These are phyloP conservation scores for Phymatocera aterrima DNA, from an alignment of 2,888 invertebrate species.

Conservation along the genomic window DNA sequence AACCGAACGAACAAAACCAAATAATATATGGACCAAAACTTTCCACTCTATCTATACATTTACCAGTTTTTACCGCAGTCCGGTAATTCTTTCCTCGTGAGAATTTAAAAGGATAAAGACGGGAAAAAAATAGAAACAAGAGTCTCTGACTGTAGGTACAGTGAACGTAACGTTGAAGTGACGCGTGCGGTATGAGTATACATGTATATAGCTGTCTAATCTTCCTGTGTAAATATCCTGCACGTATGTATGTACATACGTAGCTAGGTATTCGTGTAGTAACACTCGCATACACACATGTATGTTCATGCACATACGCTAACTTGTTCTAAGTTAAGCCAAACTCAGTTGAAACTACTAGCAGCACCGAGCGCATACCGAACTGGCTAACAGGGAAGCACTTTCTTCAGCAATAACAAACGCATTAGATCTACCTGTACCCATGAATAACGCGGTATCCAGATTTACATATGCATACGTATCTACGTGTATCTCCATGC, in stretches of 20 bases:
- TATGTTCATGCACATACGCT: no score
- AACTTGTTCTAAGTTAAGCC: not conserved
- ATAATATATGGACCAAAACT: no score
- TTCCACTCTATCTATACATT: no score
- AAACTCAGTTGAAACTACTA: not conserved
- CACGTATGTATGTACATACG: not conserved
- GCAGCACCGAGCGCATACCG: not conserved
- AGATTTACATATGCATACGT: not conserved
- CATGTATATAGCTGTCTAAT: not conserved
- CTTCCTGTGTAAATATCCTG: not conserved
- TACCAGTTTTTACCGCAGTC: no score
- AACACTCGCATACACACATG: no score
- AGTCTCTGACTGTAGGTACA: not conserved
- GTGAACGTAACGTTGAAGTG: not conserved
- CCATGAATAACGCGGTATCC: no score
- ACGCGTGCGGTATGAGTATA: not conserved
- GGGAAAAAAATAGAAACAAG: not conserved
- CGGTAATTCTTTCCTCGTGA: not conserved
- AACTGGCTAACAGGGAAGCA: not conserved
- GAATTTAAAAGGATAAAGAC: no score
- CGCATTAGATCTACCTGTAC: not conserved
- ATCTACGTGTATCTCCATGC: not conserved
- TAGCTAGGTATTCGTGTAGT: no score
- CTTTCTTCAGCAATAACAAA: not conserved
- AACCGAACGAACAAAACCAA: no score